Evolutionary conservation across 2,113 vertebrate genomes (phyloP).

Genomic region (Tonatia bakeri): DNA sequence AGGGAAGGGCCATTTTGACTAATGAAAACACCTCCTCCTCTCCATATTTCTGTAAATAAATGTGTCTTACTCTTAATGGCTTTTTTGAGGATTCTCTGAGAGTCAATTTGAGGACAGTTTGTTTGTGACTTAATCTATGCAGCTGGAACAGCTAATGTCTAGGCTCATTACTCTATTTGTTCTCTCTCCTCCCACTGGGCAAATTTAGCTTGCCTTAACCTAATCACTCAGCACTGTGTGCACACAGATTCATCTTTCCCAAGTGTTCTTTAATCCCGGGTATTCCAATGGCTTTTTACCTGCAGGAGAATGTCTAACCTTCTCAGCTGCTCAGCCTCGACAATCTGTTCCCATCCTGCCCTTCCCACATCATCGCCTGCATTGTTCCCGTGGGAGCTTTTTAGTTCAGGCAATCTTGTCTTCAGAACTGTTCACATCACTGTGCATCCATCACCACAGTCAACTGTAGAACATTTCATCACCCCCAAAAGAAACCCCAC

Average conservation of each 20-base stretch:
- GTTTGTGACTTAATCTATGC: constrained; percentile 25
- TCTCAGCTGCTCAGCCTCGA: background rate
- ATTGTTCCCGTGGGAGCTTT: background rate
- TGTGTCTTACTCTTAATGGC: background rate
- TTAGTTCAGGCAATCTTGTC: background rate
- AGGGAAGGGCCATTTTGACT: background rate
- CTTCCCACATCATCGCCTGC: background rate
- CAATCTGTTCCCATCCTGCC: background rate
- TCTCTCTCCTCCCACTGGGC: constrained; percentile 11
- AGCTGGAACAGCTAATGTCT: background rate
- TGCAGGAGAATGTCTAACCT: background rate
- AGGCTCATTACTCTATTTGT: background rate
- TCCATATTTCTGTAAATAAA: background rate
- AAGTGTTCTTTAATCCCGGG: background rate
- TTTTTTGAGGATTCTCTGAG: background rate
- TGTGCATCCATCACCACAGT: background rate
- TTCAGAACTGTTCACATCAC: background rate
- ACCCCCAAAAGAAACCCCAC: background rate
- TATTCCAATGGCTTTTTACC: background rate
- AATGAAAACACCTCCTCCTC: background rate
- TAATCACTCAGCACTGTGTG: background rate
- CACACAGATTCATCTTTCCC: background rate
- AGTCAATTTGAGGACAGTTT: background rate
- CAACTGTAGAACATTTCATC: background rate
- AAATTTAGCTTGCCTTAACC: background rate